A percentile compares a stretch with the other conserved stretches of the same genome.
Evolutionary conservation across 2,113 vertebrate genomes (phyloP).

Genomic region (Apus apus): DNA sequence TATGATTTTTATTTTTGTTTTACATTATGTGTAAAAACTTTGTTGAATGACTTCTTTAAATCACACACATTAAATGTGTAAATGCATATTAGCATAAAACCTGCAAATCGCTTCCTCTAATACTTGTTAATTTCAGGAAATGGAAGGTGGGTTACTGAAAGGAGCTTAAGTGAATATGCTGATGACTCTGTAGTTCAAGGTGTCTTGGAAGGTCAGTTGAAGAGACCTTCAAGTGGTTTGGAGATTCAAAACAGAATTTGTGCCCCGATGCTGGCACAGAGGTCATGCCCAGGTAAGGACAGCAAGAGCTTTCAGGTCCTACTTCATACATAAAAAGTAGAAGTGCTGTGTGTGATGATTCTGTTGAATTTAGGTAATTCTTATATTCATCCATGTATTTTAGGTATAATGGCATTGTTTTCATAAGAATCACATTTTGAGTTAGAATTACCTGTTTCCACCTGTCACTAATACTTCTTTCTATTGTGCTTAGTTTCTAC

Average conservation of each 20-base stretch:
- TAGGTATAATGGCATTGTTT: neutral
- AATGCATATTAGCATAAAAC: neutral
- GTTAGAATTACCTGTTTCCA: neutral
- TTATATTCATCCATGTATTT: neutral
- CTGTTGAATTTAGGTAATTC: neutral
- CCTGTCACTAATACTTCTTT: neutral
- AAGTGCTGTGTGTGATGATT: neutral
- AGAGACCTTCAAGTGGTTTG: neutral
- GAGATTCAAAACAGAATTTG: neutral
- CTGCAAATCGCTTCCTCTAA: neutral
- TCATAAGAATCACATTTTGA: neutral
- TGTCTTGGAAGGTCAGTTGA: neutral
- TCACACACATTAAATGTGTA: neutral
- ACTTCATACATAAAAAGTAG: neutral
- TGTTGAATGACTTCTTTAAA: neutral
- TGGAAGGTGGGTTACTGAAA: slow-evolving; percentile 60
- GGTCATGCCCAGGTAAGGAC: slow-evolving; percentile 10
- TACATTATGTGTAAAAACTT: neutral
- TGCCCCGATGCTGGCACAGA: neutral
- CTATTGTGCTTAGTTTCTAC: neutral
- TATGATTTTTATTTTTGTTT: neutral
- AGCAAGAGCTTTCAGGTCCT: neutral
- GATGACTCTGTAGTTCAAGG: slow-evolving; percentile 2
- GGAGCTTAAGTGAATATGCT: slow-evolving; percentile 48
- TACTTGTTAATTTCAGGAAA: slow-evolving; percentile 46